These are phyloP conservation scores for Carassius auratus DNA, from an alignment of 2,113 vertebrate species.

Conservation along the genomic window DNA sequence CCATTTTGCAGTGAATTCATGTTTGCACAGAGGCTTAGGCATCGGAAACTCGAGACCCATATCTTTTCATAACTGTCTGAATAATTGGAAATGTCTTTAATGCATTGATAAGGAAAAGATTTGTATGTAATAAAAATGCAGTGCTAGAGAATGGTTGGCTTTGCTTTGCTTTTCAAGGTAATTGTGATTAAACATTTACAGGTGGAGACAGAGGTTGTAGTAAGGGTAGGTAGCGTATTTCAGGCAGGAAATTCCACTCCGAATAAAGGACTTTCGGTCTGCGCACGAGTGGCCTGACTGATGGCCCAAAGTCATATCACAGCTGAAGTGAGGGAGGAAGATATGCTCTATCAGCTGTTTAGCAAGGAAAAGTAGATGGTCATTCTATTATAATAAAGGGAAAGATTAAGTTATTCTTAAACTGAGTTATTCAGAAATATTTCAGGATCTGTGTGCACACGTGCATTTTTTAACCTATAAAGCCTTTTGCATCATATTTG, in stretches of 20 bases:
- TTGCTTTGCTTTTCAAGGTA: slow-evolving; percentile 2
- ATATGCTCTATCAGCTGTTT: slow-evolving; percentile 13
- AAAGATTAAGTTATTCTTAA: not conserved
- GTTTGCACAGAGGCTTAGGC: not conserved
- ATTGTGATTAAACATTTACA: slow-evolving; percentile 23
- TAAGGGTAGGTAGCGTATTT: not conserved
- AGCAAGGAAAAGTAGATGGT: not conserved
- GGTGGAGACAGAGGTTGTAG: not conserved
- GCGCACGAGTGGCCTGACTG: not conserved
- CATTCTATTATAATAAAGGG: not conserved
- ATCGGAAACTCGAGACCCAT: not conserved
- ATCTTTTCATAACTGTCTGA: not conserved
- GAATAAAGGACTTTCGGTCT: not conserved
- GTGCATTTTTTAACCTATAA: too few species aligned
- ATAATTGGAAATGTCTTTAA: not conserved
- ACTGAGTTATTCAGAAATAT: not conserved
- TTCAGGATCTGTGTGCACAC: too few species aligned
- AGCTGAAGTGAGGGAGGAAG: not conserved
- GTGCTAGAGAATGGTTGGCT: not conserved
- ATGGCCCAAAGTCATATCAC: slow-evolving; percentile 5
- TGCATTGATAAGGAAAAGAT: not conserved
- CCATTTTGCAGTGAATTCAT: not conserved
- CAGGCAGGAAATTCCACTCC: slow-evolving; percentile 1
- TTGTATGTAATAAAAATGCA: not conserved
- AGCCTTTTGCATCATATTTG: too few species aligned